Conservation (phyloP, 2,113 vertebrate species). For the Electrona antarctica region DNA sequence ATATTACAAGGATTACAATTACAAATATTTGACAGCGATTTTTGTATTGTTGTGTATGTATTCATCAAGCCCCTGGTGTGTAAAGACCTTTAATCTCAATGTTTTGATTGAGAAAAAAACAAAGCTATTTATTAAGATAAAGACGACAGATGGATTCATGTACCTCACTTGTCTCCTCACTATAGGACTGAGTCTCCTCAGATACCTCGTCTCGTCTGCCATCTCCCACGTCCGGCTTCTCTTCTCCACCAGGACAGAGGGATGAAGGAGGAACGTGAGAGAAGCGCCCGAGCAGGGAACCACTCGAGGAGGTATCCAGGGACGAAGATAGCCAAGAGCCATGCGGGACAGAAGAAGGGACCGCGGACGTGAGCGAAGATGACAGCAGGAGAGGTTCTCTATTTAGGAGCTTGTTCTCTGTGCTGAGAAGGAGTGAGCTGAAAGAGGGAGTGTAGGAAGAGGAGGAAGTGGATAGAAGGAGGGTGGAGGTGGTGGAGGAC, state of each 20-base stretch:
- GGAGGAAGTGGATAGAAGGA: slow-evolving; percentile 43
- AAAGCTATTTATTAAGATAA: not conserved
- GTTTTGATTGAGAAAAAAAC: no score
- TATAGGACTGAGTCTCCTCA: slow-evolving; percentile 31
- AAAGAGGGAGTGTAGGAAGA: slow-evolving; percentile 8
- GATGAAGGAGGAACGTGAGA: slow-evolving; percentile 15
- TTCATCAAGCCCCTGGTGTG: no score
- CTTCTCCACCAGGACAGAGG: not conserved
- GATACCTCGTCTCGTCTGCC: slow-evolving; percentile 29
- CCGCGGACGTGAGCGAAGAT: not conserved
- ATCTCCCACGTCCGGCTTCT: slow-evolving; percentile 10
- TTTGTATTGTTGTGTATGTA: no score
- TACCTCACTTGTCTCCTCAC: slow-evolving; percentile 61
- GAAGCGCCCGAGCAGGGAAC: slow-evolving; percentile 17
- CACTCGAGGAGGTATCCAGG: slow-evolving; percentile 10
- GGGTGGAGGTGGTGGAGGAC: slow-evolving; percentile 60
- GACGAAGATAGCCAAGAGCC: slow-evolving; percentile 30
- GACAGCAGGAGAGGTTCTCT: not conserved
- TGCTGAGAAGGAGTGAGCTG: slow-evolving; percentile 60
- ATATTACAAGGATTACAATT: no score
- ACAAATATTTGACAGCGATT: no score
- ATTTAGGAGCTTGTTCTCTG: slow-evolving; percentile 59
- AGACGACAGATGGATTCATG: slow-evolving; percentile 1
- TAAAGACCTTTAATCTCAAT: no score
- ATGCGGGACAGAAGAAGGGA: slow-evolving; percentile 18